Evolutionary conservation across 2,797 vertebrate species (phyloP), one percentile per base, ranked within the genome.

Genomic region (Hozukius guyotensis): DNA sequence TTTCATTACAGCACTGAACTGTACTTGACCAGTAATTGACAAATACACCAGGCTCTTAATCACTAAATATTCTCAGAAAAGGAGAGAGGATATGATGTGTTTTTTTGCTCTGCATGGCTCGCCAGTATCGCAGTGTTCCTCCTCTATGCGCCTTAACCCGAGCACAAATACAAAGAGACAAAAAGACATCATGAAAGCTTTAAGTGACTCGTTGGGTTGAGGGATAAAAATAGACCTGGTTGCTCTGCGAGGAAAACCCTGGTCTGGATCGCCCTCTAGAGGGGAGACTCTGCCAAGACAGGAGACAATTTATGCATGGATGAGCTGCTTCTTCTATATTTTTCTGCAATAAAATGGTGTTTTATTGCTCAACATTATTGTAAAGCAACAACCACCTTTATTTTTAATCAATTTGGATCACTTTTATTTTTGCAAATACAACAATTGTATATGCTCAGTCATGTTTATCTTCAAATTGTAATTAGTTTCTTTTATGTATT

Each of bases 151-250:
- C 55, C 42, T 68, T 25, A 79, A 74, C 69, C 42, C 18, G 67
- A 73, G 49, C 84, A 85, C 72, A 71, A 88, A 85, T 4, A 88
- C 88, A 89, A 83, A 91, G 76, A 88, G 59, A 82, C 87, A 86
- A 89, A 91, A 89, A 91, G 65, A 87, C 84, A 85, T 83, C 77
- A 92, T 78, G 71, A 87, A 92, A 89, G 79, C 86, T 86, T 80
- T 82, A 88, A 88, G 83, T 92, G 88, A 88, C 83, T 90, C 73
- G 81, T 83, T 89, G 69, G 82, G 31, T 68, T 62, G 60, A 13
- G n/a, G 55, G 89, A 70, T 94, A 93, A 91, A 94, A 93, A 94
- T 94, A 93, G 91, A 92, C 42, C 42, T 8, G 66, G 87, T 82
- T 79, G 75, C 78, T 72, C 22, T 71, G 80, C 42, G 27, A 87